A percentile compares a stretch with the other conserved stretches of the same genome.
These are phyloP conservation scores for Nephrotoma appendiculata DNA, from an alignment of 2,888 invertebrate genomes.

Conservation along the genomic window DNA sequence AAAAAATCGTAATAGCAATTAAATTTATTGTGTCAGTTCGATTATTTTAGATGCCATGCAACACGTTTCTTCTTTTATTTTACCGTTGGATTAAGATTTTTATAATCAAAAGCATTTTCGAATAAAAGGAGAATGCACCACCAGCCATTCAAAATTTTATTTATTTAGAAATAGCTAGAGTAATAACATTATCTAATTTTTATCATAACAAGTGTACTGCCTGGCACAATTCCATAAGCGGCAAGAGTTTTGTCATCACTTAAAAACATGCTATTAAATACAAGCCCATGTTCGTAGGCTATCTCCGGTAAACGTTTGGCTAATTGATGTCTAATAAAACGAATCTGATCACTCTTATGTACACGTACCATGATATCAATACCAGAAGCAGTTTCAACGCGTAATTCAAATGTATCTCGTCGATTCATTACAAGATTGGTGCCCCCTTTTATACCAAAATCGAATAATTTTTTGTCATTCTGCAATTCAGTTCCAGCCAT, in stretches of 20 bases:
- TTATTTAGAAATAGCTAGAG: too few species aligned
- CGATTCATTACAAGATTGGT: background rate
- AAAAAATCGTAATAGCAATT: too few species aligned
- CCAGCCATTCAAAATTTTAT: too few species aligned
- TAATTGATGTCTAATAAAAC: background rate
- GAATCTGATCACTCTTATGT: background rate
- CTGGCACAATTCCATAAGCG: background rate
- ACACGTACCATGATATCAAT: background rate
- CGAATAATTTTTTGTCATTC: background rate
- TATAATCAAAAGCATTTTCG: too few species aligned
- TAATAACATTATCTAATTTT: background rate
- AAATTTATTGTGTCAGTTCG: too few species aligned
- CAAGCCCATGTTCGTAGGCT: background rate
- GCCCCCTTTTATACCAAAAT: background rate
- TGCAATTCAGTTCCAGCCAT: background rate
- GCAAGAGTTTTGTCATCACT: background rate
- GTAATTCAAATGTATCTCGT: background rate
- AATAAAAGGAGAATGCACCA: too few species aligned
- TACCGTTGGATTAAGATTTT: background rate
- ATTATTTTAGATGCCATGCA: too few species aligned
- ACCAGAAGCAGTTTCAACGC: background rate
- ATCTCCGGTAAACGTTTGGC: background rate
- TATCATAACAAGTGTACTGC: background rate
- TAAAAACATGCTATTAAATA: background rate
- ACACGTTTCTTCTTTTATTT: too few species aligned